These are phyloP conservation scores for Aphyosemion australe DNA, from an alignment of 2,113 vertebrate genomes.

Conservation along the genomic window DNA sequence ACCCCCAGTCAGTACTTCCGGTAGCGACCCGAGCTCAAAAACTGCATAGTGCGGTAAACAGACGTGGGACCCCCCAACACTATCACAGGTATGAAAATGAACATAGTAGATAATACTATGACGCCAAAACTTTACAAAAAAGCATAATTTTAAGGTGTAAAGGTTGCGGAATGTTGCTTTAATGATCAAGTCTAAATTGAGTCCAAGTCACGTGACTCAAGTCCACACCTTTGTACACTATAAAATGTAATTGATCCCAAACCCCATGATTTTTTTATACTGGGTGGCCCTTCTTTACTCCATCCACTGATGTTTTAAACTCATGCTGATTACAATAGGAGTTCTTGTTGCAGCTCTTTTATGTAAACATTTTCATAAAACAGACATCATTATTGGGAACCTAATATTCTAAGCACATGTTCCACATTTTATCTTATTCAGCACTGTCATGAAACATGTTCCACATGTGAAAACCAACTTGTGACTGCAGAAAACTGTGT, in stretches of 20 bases:
- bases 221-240: too few relatives aligned
- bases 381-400: constrained; percentile 8
- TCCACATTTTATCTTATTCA: constrained; percentile 5
- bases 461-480: constrained; percentile 7
- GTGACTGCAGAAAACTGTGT: neutral
- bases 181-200: too few relatives aligned
- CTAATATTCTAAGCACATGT: constrained; percentile 18
- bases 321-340: constrained; percentile 13
- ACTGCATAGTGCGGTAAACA: too few relatives aligned
- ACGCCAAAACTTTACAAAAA: too few relatives aligned
- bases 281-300: constrained; percentile 30
- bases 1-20: too few relatives aligned
- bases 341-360: constrained; percentile 18
- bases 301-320: constrained; percentile 15
- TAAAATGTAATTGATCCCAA: neutral
- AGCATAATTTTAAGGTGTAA: too few relatives aligned
- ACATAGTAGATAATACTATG: too few relatives aligned
- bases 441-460: constrained; percentile 5
- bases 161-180: too few relatives aligned
- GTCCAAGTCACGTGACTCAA: too few relatives aligned
- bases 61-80: too few relatives aligned
- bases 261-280: neutral
- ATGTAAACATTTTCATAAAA: neutral
- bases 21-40: too few relatives aligned
- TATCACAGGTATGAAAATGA: too few relatives aligned